A percentile compares a stretch with the other conserved stretches of the same genome.
phyloP scores from a whole-genome alignment of 2,888 invertebrate genomes.

The Thecophora atra region DNA sequence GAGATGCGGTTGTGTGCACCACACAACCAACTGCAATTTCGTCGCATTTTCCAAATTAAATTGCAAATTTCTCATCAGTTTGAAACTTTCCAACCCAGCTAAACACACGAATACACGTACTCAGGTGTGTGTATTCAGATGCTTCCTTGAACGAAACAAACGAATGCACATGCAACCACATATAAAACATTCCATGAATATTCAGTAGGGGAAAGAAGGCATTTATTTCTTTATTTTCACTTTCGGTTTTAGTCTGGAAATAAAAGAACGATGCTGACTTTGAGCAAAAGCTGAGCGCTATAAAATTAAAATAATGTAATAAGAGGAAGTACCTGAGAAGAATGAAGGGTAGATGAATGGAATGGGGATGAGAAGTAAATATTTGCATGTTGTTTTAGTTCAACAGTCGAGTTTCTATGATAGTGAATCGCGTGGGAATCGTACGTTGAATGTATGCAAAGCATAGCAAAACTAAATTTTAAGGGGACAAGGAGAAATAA shows the following conservation, averaged over 20 bases:
- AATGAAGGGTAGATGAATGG: no score
- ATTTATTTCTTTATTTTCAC: no score
- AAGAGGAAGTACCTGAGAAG: not conserved
- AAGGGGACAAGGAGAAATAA: no score
- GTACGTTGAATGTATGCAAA: no score
- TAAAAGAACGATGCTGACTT: not conserved
- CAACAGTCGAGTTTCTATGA: no score
- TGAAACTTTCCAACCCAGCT: not conserved
- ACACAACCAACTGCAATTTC: not conserved
- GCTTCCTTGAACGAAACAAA: not conserved
- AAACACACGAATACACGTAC: conserved; percentile 16
- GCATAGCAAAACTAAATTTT: no score
- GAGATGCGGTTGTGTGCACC: no score
- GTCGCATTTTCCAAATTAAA: conserved; percentile 21
- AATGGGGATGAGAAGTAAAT: no score
- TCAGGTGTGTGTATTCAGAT: not conserved
- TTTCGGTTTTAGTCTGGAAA: not conserved
- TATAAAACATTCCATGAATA: conserved; percentile 19
- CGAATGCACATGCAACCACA: not conserved
- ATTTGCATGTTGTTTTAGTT: no score
- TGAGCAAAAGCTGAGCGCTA: not conserved
- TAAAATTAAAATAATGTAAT: not conserved
- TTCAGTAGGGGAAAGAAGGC: not conserved
- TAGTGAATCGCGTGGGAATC: no score
- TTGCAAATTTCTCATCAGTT: not conserved